Base-by-base conservation (phyloP, 2,797 vertebrate genomes). In the Sebastes hubbsi region DNA sequence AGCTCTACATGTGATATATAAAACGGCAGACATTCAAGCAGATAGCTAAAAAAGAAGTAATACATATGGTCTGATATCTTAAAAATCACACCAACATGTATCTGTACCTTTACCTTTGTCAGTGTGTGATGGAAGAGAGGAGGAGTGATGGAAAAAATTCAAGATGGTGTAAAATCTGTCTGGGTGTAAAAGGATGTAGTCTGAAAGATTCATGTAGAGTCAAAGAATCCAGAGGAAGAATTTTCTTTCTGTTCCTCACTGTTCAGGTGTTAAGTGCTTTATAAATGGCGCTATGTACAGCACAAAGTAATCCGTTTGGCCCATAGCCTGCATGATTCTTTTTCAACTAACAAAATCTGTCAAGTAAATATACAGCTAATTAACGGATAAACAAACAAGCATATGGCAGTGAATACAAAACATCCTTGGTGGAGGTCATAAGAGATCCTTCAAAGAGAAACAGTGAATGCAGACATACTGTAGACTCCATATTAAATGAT, bases 341-440 rank as follows among this genome's bases (percentile, higher is more conserved):
- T 6, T 61, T 70, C 24, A 71, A 12, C 63, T 65, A 66, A 83
- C 25, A 73, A 24, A 67, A 30, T 83, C 49, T 77, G 75, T 88
- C 74, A 82, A 25, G 49, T 78, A 70, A 6, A 67, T 52, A 71
- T 46, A 34, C 70, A 34, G n/a, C 63, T 58, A 56, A 61, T 42
- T 63, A 34, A 77, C 56, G 34, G 16, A 46, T 8, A 54, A 54
- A 74, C 38, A 77, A 81, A 60, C 38, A 84, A 81, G 65, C 69
- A 75, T 29, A 32, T 16, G 72, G 42, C 20, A 46, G 27, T 67
- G 49, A 69, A 77, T 62, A 56, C 6, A 68, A 67, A 77, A 49
- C 36, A 38, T 66, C 36, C 34, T 82, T 76, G 68, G 65, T 18
- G 4, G 24, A 67, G 62, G 58, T 75, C 58, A 72, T 25, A 54